Conservation (phyloP, 2,888 invertebrate species). For the Fragum fragum region DNA sequence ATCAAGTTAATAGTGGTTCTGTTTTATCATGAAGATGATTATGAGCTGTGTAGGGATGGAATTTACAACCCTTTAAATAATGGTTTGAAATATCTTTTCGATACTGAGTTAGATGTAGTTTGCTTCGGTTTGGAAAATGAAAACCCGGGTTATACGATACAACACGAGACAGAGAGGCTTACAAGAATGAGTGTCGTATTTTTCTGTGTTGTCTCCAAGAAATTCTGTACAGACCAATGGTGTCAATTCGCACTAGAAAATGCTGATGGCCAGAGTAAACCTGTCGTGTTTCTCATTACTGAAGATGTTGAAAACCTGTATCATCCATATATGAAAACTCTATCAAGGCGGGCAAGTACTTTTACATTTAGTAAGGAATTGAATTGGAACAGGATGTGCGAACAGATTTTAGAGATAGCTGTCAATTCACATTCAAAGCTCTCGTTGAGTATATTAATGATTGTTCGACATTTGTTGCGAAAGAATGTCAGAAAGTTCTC, state of each 20-base stretch:
- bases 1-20: constrained; percentile 1
- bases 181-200: not conserved
- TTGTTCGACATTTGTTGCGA: too few relatives aligned
- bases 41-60: not conserved
- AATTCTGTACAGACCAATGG: constrained; percentile 23
- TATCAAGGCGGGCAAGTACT: not conserved
- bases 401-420: too few relatives aligned
- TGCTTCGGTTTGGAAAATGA: constrained; percentile 8
- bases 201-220: constrained; percentile 18
- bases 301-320: not conserved
- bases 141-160: constrained; percentile 1
- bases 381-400: too few relatives aligned
- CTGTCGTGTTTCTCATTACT: constrained; percentile 14
- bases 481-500: too few relatives aligned
- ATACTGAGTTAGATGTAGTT: not conserved
- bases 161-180: constrained; percentile 19
- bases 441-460: too few relatives aligned
- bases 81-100: not conserved
- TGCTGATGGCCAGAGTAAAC: constrained; percentile 11
- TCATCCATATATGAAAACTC: not conserved
- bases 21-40: constrained; percentile 3
- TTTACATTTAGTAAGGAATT: not conserved
- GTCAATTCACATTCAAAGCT: too few relatives aligned
- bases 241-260: constrained; percentile 24
- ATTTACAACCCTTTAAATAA: not conserved